A percentile compares a stretch with the other conserved stretches of the same genome.
These are phyloP conservation scores for Schlechtendalia chinensis DNA, from an alignment of 1,140 invertebrate genomes.

Conservation along the genomic window DNA sequence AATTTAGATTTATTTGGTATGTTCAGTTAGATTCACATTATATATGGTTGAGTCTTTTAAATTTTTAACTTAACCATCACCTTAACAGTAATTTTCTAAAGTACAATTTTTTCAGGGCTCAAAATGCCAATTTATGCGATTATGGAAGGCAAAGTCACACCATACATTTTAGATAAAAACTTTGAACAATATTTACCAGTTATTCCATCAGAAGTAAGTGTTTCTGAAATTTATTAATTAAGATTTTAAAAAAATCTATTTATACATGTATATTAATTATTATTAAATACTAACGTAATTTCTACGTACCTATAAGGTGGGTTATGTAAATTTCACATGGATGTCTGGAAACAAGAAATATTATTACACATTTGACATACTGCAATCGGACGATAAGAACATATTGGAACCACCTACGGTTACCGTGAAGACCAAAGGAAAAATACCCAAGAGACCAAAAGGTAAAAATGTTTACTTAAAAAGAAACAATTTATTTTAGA, in stretches of 20 bases:
- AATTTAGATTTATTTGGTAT: too few species aligned
- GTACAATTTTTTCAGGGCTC: constrained; percentile 64
- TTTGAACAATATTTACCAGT: constrained; percentile 84
- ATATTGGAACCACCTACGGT: constrained; percentile 81
- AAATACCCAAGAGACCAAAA: constrained; percentile 80
- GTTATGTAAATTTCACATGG: constrained; percentile 90
- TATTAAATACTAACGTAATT: too few species aligned
- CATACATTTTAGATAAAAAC: constrained; percentile 83
- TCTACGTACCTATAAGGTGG: constrained; percentile 54
- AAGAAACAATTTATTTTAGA: too few species aligned
- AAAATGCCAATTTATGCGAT: constrained; percentile 87
- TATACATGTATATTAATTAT: too few species aligned
- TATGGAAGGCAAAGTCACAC: constrained; percentile 76
- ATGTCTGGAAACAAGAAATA: constrained; percentile 81
- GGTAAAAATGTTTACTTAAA: constrained; percentile 60
- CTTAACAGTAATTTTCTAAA: too few species aligned
- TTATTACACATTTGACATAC: constrained; percentile 80
- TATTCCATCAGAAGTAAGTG: constrained; percentile 81
- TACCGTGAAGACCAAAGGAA: constrained; percentile 78
- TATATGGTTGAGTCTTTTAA: too few species aligned
- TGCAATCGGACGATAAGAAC: constrained; percentile 79
- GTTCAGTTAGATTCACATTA: too few species aligned
- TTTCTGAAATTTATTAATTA: neutral
- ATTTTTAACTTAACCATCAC: neutral
- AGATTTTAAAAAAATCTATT: neutral